Conservation (phyloP, 2,797 vertebrate genomes). For the Sphenopsis melanotis region DNA sequence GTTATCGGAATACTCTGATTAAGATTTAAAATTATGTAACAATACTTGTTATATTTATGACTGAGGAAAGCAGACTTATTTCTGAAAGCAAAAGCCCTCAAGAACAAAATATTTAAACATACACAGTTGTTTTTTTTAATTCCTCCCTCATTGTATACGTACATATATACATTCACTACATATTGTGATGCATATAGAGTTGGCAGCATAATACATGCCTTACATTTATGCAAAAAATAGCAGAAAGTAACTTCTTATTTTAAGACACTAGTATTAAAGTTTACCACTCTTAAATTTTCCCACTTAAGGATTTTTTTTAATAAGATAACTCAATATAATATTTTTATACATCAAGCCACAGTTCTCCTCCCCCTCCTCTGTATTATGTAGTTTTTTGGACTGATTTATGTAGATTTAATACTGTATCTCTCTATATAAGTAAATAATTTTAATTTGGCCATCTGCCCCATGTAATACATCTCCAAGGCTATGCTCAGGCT, state of each 20-base stretch:
- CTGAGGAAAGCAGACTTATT: neutral
- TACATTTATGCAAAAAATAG: neutral
- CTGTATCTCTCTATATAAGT: neutral
- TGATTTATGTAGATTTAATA: neutral
- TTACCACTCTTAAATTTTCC: neutral
- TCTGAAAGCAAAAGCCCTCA: neutral
- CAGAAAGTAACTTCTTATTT: neutral
- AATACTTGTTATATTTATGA: neutral
- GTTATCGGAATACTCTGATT: neutral
- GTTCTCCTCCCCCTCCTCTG: neutral
- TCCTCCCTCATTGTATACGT: neutral
- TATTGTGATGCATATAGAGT: neutral
- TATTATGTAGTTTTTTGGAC: neutral
- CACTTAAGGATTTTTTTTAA: neutral
- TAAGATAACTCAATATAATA: neutral
- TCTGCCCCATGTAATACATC: conserved; percentile 7
- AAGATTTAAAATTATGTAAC: neutral
- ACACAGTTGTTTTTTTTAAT: fast-evolving
- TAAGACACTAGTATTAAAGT: neutral
- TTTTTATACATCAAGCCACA: neutral
- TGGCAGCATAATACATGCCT: neutral
- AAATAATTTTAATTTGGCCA: conserved; percentile 56
- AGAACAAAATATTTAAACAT: neutral
- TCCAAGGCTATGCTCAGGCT: neutral
- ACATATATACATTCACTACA: neutral